Percentiles rank a stretch among this genome's conserved stretches.
Conservation (phyloP, 2,888 invertebrate species). For the Callimorpha dominula region DNA sequence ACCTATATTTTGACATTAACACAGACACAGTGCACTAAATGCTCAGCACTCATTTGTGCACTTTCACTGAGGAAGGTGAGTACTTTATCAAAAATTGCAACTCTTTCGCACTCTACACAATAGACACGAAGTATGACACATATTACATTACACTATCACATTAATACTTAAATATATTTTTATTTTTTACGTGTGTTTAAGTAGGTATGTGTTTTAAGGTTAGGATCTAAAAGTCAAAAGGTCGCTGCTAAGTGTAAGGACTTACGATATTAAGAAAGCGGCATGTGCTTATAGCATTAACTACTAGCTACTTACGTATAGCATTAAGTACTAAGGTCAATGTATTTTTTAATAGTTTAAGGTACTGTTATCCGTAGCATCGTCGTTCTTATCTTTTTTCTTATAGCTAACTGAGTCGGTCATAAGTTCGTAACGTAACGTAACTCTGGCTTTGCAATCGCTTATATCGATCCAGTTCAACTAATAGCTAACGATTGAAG, state of each 20-base stretch:
- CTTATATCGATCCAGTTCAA: too few relatives aligned
- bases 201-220: neutral
- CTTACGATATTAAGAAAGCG: neutral
- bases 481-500: too few relatives aligned
- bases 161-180: neutral
- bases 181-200: neutral
- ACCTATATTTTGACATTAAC: conserved; percentile 51
- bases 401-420: too few relatives aligned
- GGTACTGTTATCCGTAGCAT: neutral
- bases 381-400: neutral
- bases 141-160: conserved; percentile 24
- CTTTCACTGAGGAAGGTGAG: conserved; percentile 46
- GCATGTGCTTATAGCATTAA: neutral
- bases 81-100: conserved; percentile 41
- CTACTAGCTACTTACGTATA: neutral
- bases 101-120: conserved; percentile 46
- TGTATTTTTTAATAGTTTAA: neutral
- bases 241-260: neutral
- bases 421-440: too few relatives aligned
- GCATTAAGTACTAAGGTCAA: neutral
- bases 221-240: neutral
- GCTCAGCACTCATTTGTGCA: conserved; percentile 53
- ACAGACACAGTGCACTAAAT: conserved; percentile 51
- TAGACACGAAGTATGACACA: conserved; percentile 25
- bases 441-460: too few relatives aligned